A percentile compares a stretch with the other conserved stretches of the same genome.
These are phyloP conservation scores for Ibidorhyncha struthersii DNA, from an alignment of 2,113 vertebrate genomes.

Conservation along the genomic window DNA sequence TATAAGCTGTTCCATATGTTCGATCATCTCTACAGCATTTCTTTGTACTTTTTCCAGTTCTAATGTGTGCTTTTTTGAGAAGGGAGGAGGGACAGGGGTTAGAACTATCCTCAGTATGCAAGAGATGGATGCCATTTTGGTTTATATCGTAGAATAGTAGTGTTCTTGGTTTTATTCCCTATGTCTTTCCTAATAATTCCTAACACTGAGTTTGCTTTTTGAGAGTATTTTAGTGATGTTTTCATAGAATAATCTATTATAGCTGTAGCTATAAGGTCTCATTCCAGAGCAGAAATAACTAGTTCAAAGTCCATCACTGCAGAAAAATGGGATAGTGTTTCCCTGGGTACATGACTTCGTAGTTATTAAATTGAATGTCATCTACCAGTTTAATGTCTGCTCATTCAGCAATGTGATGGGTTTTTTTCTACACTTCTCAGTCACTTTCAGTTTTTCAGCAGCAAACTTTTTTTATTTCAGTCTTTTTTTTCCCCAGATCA, in stretches of 20 bases:
- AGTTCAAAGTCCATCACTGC: not conserved
- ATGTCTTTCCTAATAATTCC: not conserved
- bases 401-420: not conserved
- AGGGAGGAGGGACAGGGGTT: not conserved
- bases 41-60: not conserved
- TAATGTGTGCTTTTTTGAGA: not conserved
- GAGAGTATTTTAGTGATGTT: not conserved
- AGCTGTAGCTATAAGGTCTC: not conserved
- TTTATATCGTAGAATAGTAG: not conserved
- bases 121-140: not conserved
- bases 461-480: not conserved
- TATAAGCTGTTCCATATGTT: not conserved
- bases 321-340: not conserved
- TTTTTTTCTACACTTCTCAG: not conserved
- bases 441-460: not conserved
- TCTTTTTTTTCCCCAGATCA: not conserved
- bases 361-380: not conserved
- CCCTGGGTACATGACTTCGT: not conserved
- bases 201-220: not conserved
- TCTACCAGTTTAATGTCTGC: not conserved
- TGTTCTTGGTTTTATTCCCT: not conserved
- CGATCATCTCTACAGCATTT: not conserved
- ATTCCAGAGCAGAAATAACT: not conserved
- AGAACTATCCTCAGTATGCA: not conserved
- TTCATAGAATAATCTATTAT: not conserved